Evolutionary conservation across 2,113 vertebrate species (phyloP).

Genomic region (Crypturellus undulatus): DNA sequence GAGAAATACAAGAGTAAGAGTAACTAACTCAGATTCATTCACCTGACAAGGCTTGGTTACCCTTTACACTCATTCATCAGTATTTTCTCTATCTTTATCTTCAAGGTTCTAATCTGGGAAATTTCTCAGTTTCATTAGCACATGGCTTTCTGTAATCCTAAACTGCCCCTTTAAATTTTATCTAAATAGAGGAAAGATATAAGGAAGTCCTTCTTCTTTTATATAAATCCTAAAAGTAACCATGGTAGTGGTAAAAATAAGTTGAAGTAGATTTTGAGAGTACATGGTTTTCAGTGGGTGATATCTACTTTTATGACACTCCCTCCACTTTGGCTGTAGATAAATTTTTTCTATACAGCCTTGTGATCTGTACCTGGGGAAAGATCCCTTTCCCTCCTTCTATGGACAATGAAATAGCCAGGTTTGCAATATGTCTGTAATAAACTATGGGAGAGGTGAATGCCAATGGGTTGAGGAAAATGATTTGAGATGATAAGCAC

Average conservation of each 20-base stretch:
- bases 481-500: not conserved
- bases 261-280: not conserved
- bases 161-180: not conserved
- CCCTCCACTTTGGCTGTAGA: not conserved
- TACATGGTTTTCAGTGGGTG: not conserved
- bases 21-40: not conserved
- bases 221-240: not conserved
- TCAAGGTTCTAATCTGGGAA: not conserved
- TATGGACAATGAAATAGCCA: not conserved
- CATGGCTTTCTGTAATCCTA: not conserved
- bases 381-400: not conserved
- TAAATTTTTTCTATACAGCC: not conserved
- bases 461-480: not conserved
- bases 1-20: not conserved
- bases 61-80: not conserved
- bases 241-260: not conserved
- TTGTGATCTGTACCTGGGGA: not conserved
- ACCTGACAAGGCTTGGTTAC: not conserved
- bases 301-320: not conserved
- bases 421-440: not conserved
- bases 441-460: not conserved
- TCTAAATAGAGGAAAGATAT: not conserved
- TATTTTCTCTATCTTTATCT: constrained; percentile 8
- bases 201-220: not conserved
- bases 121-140: not conserved